These are phyloP conservation scores for Erethizon dorsatum DNA, from an alignment of 2,797 vertebrate species.

Conservation along the genomic window DNA sequence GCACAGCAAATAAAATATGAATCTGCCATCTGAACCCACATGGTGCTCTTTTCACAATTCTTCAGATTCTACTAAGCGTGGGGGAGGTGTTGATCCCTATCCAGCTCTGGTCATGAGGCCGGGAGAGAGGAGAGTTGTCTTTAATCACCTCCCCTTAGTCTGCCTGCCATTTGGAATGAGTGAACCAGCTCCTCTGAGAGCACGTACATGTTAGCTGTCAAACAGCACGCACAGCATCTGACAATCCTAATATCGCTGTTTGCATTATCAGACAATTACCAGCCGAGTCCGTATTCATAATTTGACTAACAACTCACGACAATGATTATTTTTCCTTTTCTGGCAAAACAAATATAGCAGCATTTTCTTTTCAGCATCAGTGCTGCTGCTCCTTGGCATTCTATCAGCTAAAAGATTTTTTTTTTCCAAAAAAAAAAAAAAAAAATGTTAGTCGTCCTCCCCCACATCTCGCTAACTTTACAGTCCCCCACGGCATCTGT, in stretches of 20 bases:
- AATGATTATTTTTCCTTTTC: constrained; percentile 88
- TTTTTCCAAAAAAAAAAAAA: constrained; percentile 39
- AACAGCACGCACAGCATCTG: constrained; percentile 75
- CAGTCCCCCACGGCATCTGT: constrained; percentile 89
- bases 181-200: constrained; percentile 68
- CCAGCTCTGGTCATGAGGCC: neutral
- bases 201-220: constrained; percentile 81
- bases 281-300: constrained; percentile 86
- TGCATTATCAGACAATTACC: constrained; percentile 87
- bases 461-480: constrained; percentile 90
- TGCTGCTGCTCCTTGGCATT: constrained; percentile 88
- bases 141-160: constrained; percentile 46
- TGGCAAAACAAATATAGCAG: constrained; percentile 89
- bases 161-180: constrained; percentile 59
- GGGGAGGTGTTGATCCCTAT: neutral
- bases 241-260: constrained; percentile 80
- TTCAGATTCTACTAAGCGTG: neutral
- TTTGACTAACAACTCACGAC: constrained; percentile 88
- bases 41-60: neutral
- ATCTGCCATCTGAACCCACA: neutral
- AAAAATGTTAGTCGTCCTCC: constrained; percentile 88
- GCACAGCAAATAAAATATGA: constrained; percentile 13
- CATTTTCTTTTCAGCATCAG: constrained; percentile 86
- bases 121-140: constrained; percentile 14
- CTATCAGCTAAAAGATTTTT: constrained; percentile 85